Conservation (phyloP, 2,113 vertebrate species). For the Copsychus sechellarum region DNA sequence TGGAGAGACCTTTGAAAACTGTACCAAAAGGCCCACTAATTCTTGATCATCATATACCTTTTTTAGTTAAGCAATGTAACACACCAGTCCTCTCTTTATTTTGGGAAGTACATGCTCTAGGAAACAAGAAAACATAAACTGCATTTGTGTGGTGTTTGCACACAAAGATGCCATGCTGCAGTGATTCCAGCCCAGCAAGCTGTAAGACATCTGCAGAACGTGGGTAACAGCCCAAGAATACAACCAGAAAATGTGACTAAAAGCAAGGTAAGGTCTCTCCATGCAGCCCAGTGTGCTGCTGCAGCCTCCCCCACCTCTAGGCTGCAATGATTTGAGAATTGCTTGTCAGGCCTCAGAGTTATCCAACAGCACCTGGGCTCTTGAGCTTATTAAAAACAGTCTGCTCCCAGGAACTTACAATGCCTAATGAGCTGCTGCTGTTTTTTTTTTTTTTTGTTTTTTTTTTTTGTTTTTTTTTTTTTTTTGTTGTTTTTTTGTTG, state of each 20-base stretch:
- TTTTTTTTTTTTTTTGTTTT: too few relatives aligned
- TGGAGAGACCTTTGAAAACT: background rate
- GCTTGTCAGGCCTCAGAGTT: background rate
- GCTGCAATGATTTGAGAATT: background rate
- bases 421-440: background rate
- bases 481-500: too few relatives aligned
- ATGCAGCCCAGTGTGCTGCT: background rate
- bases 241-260: background rate
- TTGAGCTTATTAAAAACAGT: background rate
- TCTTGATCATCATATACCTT: background rate
- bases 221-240: background rate
- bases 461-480: too few relatives aligned
- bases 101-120: background rate
- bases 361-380: background rate
- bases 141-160: background rate
- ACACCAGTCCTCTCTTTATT: background rate
- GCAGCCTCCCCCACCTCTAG: accelerated
- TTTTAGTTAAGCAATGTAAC: background rate
- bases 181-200: background rate
- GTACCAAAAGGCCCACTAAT: background rate
- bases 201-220: accelerated
- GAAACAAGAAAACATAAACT: background rate
- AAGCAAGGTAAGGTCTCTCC: background rate
- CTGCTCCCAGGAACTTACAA: background rate
- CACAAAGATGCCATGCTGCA: background rate